Conservation (phyloP, 2,113 vertebrate genomes). For the Menidia beryllina region DNA sequence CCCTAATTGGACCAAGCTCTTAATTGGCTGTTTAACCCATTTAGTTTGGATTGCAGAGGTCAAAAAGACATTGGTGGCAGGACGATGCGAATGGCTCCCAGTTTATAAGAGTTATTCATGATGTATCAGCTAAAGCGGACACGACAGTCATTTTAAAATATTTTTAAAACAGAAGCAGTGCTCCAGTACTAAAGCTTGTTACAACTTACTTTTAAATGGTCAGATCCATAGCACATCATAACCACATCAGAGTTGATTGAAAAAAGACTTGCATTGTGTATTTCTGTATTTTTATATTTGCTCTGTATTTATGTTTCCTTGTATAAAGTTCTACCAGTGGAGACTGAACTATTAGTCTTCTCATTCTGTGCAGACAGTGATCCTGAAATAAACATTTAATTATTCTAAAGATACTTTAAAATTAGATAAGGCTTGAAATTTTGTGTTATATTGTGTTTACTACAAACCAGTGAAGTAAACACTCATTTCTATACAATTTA, state of each 20-base stretch:
- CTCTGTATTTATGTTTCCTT: too few relatives aligned
- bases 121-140: not conserved
- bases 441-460: not conserved
- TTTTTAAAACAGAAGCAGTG: too few relatives aligned
- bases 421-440: not conserved
- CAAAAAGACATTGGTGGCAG: conserved; percentile 45
- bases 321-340: too few relatives aligned
- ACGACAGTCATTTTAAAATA: too few relatives aligned
- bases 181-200: too few relatives aligned
- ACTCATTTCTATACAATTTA: not conserved
- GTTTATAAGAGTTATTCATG: not conserved
- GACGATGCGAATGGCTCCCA: not conserved
- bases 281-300: too few relatives aligned
- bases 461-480: not conserved
- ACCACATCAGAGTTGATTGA: not conserved
- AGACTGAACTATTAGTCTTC: too few relatives aligned
- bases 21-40: conserved; percentile 68
- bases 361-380: too few relatives aligned
- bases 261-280: too few relatives aligned
- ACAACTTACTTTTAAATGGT: too few relatives aligned
- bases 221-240: not conserved
- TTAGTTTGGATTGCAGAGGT: conserved; percentile 51
- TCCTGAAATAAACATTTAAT: not conserved
- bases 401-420: not conserved
- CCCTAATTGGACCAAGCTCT: conserved; percentile 60